Evolutionary conservation across 2,113 vertebrate species (phyloP), one percentile per base, ranked within the genome.

Genomic region (Oenanthe oenanthe): DNA sequence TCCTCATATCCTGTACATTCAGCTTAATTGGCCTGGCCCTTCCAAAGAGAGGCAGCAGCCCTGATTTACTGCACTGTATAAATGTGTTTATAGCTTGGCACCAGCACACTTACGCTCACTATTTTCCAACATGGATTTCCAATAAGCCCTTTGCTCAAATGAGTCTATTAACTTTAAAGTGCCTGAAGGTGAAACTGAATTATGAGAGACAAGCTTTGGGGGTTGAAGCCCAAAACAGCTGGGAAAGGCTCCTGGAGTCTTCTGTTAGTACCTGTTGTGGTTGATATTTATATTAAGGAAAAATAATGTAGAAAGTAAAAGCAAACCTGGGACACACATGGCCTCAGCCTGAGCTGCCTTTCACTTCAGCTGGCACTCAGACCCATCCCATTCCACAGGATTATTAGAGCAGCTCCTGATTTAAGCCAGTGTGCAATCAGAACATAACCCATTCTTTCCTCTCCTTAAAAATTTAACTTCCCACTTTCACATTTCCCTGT

Each of bases 61-160:
- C 28, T 88, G 87, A 95, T 89, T 95, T 95, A 95, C 84, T 91
- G 74, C 77, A 50, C 87, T 89, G 81, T 95, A 95, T 92, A 96
- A 97, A 95, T 43, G 91, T 94, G 92, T 97, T 97, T 96, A 97
- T 96, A 84, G 89, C 91, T 94, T 97, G 94, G 88, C 87, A 96
- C 62, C 65, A 78, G 62, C 73, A 90, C 48, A 62, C 68, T 91
- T 94, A 92, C 4, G 1, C 73, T 95, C 89, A 29, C 62, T 85
- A 73, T 95, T 91, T 94, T 91, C 92, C 91, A 95, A 4, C 13
- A 31, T 83, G 84, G 70, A 82, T 94, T 94, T 95, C 89, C 93
- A 89, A 91, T 80, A 95, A 82, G 82, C 73, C 75, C 77, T 80
- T 92, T 78, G 84, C 91, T 95, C 67, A 95, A 95, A 96, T 88